A percentile compares a stretch with the other conserved stretches of the same genome.
Conservation (phyloP, 2,888 invertebrate genomes). For the Dorcus hopei region DNA sequence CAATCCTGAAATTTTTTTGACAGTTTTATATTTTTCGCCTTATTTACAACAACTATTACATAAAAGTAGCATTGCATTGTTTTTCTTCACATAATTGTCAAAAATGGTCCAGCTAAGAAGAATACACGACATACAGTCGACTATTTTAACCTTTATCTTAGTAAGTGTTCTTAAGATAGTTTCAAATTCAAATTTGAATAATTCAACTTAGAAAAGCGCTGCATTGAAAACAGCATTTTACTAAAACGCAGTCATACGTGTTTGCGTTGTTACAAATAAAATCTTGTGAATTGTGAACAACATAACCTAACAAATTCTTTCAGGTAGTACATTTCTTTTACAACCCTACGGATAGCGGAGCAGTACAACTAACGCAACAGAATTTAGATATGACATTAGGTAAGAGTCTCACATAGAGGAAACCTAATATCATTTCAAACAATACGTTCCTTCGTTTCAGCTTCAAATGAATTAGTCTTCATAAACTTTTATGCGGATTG, state of each 20-base stretch:
- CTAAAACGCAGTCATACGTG: too few relatives aligned
- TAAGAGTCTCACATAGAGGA: constrained; percentile 47
- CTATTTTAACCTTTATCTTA: constrained; percentile 43
- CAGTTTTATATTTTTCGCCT: constrained; percentile 3
- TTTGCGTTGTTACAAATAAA: too few relatives aligned
- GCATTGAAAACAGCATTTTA: too few relatives aligned
- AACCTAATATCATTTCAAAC: background rate
- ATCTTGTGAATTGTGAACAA: too few relatives aligned
- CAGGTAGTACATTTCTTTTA: constrained; percentile 59
- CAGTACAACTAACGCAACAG: constrained; percentile 74
- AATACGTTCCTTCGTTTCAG: constrained; percentile 57
- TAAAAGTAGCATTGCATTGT: too few relatives aligned
- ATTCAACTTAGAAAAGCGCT: too few relatives aligned
- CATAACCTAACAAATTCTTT: constrained; percentile 25
- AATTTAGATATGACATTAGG: constrained; percentile 84
- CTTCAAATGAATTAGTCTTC: constrained; percentile 93
- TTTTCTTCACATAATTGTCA: background rate
- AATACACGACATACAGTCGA: constrained; percentile 39
- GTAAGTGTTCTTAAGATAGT: constrained; percentile 37
- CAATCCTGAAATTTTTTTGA: constrained; percentile 11
- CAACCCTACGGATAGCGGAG: constrained; percentile 77
- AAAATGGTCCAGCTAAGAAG: constrained; percentile 41
- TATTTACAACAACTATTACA: too few relatives aligned
- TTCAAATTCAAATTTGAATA: too few relatives aligned
- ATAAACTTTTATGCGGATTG: constrained; percentile 99